Evolutionary conservation across 1,140 invertebrate genomes (phyloP).

Genomic region (Drosophila busckii): DNA sequence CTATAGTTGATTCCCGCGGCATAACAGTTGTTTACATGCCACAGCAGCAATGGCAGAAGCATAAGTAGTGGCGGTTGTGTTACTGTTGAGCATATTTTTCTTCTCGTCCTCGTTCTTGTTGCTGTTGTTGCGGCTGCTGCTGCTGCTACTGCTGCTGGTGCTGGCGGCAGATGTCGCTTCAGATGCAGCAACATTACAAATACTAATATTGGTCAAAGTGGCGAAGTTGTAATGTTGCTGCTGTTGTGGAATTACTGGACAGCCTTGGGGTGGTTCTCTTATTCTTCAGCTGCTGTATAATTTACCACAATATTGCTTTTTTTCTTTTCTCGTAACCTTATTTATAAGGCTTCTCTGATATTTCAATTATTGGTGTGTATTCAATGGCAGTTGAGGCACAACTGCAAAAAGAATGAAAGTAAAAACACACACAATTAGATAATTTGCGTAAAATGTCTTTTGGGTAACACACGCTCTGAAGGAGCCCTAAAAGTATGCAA

Average conservation of each 20-base stretch:
- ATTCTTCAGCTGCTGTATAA: slow-evolving; percentile 28
- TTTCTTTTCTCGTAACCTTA: slow-evolving; percentile 7
- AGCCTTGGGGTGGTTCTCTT: slow-evolving; percentile 4
- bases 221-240: slow-evolving; percentile 49
- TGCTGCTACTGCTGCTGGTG: slow-evolving; percentile 41
- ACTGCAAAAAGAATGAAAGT: slow-evolving; percentile 32
- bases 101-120: slow-evolving; percentile 27
- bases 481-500: slow-evolving; percentile 28
- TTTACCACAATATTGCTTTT: slow-evolving; percentile 58
- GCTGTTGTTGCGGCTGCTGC: slow-evolving; percentile 21
- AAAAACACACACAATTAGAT: slow-evolving; percentile 2
- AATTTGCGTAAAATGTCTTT: too few species aligned
- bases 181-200: slow-evolving; percentile 70
- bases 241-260: slow-evolving; percentile 29
- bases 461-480: slow-evolving; percentile 6
- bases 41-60: slow-evolving; percentile 14
- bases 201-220: slow-evolving; percentile 73
- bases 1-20: slow-evolving; percentile 50
- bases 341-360: slow-evolving; percentile 13
- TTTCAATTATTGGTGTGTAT: slow-evolving; percentile 24
- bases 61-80: slow-evolving; percentile 14
- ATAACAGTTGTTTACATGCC: slow-evolving; percentile 14
- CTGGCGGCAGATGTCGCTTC: slow-evolving; percentile 53
- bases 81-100: slow-evolving; percentile 38
- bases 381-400: slow-evolving; percentile 36